Evolutionary conservation across 2,888 invertebrate genomes (phyloP), one percentile per base, ranked within the genome.

Genomic region (Baronia brevicornis): DNA sequence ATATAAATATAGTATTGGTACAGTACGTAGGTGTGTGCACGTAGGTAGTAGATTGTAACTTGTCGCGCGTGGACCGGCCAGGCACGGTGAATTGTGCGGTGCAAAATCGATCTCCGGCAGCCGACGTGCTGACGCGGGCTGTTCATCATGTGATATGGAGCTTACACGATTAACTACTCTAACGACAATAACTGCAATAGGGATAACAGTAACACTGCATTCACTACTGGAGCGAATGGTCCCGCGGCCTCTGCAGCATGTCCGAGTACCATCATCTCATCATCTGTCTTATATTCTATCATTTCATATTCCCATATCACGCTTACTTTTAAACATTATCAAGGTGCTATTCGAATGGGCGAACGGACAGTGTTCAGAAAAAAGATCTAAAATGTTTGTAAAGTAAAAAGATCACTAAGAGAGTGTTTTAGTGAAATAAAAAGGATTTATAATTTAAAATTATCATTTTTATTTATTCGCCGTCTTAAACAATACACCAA

Each of bases 81-180:
- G 54, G 47, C 56, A 46, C 54, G 55, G 63, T 50, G 51, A 59
- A 60, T 66, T 69, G 68, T 63, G 82, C 75, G 84, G 84, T 85
- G 85, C 85, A 85, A 85, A 84, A 85, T 85, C 85, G 85, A 85
- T 85, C 75, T 66, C 60, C 64, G 62, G 59, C 56, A 51, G 79
- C 77, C 74, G 77, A 67, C 67, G 60, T 62, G 62, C 55, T 53
- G 51, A 55, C 60, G 60, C 49, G 53, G 54, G 60, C 59, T 55
- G 56, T 61, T 60, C 68, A 68, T 72, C 74, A 68, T 74, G 70
- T 60, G 58, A 73, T 67, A 69, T 69, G 72, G 70, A 72, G 79
- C 79, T 82, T 78, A 82, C 79, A 79, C 70, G 63, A 78, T 78
- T 82, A 84, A 80, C 75, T 75, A 82, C 82, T 77, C 80, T 84